Conservation (phyloP, 1,140 invertebrate species). For the Brachionus manjavacas region DNA sequence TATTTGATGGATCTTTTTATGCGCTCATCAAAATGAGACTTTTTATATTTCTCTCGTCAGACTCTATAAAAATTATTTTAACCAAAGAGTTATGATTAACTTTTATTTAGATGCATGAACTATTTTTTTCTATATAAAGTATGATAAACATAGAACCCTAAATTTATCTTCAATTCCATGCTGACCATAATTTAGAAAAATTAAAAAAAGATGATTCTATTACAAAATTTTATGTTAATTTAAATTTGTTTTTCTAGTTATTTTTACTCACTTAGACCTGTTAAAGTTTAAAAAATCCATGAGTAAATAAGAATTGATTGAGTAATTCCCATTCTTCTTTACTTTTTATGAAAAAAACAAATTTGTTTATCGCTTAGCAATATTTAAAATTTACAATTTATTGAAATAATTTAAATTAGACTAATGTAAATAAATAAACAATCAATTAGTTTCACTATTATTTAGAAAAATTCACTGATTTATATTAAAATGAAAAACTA, state of each 20-base stretch:
- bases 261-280: not conserved
- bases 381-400: not conserved
- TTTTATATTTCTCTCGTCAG: not conserved
- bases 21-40: not conserved
- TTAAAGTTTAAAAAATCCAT: too few relatives aligned
- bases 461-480: not conserved
- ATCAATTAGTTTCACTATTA: not conserved
- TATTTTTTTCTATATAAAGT: not conserved
- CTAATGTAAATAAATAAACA: not conserved
- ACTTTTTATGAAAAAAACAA: not conserved
- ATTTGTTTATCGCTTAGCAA: not conserved
- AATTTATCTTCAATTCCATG: not conserved
- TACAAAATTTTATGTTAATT: not conserved
- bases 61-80: not conserved
- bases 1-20: not conserved
- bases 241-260: not conserved
- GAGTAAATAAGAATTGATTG: not conserved
- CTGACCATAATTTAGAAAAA: too few relatives aligned
- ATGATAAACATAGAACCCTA: not conserved
- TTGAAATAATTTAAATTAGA: not conserved
- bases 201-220: too few relatives aligned
- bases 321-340: not conserved
- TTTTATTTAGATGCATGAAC: not conserved
- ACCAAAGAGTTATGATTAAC: not conserved
- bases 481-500: not conserved